Evolutionary conservation across 1,140 invertebrate species (phyloP), one percentile per base, ranked within the genome.

Genomic region (Drosophila miranda): DNA sequence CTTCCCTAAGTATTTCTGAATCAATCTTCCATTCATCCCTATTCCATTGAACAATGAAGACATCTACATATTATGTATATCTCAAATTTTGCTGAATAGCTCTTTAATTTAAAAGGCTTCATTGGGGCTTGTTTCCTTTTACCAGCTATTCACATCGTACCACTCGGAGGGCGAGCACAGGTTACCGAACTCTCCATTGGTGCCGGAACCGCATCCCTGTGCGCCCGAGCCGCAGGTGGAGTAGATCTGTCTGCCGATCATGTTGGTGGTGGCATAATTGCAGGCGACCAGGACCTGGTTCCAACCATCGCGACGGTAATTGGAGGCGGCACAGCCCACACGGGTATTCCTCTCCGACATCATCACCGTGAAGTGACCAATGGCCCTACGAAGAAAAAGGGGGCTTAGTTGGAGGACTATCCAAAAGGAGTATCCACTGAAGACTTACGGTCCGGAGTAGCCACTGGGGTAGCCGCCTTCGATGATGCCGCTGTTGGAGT

Each of bases 331-430:
- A 42, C 86, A 89, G 6, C 86, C 86, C 42, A 89, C 9, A 1
- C 56, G 67, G 6, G 68, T 70, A 30, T 84, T 84, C 48, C 49
- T 52, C 51, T 89, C 86, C 34, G 71, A 73, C 49, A 89, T 70
- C 77, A 89, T 78, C 5, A 86, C 78, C 1, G 86, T 88, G 28
- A 89, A 89, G 50, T 88, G 86, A 5, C 80, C 84, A 67, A 89
- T 84, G 42, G 69, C 57, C 0, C 79, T 82, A n/a, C 13, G 54
- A 58, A 38, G 6, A 16, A 0, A 26, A 19, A 16, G n/a, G 2
- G 0, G 1, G 2, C 1, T 6, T 4, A 3, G 16, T 3, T 19
- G 3, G 41, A 26, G 9, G 13, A 14, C 0, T n/a, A 8, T 41
- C 30, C 11, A 6, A 8, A 4, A 38, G 13, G 38, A 38, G 19